Evolutionary conservation across 2,113 vertebrate genomes (phyloP).

Genomic region (Mastomys coucha): DNA sequence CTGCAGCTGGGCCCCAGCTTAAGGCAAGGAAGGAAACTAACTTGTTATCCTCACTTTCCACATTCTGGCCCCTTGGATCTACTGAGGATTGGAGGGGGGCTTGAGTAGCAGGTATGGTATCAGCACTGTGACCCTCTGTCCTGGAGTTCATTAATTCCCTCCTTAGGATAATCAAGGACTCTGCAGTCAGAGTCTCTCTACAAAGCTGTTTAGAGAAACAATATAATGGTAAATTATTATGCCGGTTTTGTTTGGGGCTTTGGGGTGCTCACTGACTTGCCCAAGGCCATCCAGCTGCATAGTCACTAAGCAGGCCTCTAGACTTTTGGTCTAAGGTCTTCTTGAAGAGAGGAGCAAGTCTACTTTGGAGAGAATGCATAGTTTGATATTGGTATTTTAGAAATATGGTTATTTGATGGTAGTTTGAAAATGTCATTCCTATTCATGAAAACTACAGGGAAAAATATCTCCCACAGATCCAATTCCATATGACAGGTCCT

Average conservation of each 20-base stretch:
- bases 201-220: constrained; percentile 28
- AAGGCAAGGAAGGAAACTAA: neutral
- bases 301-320: neutral
- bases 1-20: neutral
- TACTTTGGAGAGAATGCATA: constrained; percentile 35
- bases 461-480: constrained; percentile 39
- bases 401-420: constrained; percentile 39
- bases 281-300: constrained; percentile 49
- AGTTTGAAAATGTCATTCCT: constrained; percentile 53
- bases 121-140: neutral
- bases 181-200: neutral
- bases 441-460: constrained; percentile 51
- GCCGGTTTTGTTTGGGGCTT: constrained; percentile 12
- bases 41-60: accelerated
- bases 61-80: neutral
- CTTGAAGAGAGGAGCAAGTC: neutral
- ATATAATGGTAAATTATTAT: constrained; percentile 46
- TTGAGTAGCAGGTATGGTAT: neutral
- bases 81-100: neutral
- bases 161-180: constrained; percentile 41
- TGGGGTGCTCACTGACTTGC: constrained; percentile 27
- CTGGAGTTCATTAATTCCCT: neutral
- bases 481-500: constrained; percentile 45
- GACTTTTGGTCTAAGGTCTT: neutral
- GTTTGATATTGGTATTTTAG: neutral